Percentiles rank a stretch among this genome's conserved stretches.
Evolutionary conservation across 2,888 invertebrate genomes (phyloP).

Genomic region (Pyralis farinalis): DNA sequence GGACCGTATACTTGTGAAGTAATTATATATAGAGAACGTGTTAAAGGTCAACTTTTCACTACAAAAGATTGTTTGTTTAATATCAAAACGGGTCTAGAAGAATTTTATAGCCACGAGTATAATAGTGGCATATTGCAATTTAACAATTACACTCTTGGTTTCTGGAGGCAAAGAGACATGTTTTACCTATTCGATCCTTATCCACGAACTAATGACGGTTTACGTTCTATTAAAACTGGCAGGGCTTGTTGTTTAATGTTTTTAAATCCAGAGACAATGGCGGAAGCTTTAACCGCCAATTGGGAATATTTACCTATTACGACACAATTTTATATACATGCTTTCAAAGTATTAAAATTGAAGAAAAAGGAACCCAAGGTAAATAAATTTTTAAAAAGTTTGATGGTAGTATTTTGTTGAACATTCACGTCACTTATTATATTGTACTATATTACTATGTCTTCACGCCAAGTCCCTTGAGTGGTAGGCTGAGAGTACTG

Average conservation of each 20-base stretch:
- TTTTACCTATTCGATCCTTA: constrained; percentile 85
- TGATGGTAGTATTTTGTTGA: no score
- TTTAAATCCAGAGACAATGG: constrained; percentile 78
- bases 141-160: constrained; percentile 77
- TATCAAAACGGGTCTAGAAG: constrained; percentile 65
- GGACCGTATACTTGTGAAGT: constrained; percentile 82
- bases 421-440: no score
- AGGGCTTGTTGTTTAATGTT: constrained; percentile 84
- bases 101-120: constrained; percentile 76
- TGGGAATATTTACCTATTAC: constrained; percentile 69
- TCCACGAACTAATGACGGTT: constrained; percentile 80
- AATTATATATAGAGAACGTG: constrained; percentile 76
- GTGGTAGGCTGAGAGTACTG: no score
- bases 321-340: constrained; percentile 80
- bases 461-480: no score
- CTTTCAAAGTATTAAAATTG: constrained; percentile 80
- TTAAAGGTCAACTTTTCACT: constrained; percentile 69
- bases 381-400: no score
- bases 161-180: constrained; percentile 84
- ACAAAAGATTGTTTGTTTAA: constrained; percentile 75
- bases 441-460: no score
- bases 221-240: constrained; percentile 75
- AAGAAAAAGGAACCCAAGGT: constrained; percentile 65
- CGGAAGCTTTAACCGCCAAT: constrained; percentile 74
- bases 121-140: constrained; percentile 80